Conservation (phyloP, 2,888 invertebrate species). For the Agriopis leucophaearia region DNA sequence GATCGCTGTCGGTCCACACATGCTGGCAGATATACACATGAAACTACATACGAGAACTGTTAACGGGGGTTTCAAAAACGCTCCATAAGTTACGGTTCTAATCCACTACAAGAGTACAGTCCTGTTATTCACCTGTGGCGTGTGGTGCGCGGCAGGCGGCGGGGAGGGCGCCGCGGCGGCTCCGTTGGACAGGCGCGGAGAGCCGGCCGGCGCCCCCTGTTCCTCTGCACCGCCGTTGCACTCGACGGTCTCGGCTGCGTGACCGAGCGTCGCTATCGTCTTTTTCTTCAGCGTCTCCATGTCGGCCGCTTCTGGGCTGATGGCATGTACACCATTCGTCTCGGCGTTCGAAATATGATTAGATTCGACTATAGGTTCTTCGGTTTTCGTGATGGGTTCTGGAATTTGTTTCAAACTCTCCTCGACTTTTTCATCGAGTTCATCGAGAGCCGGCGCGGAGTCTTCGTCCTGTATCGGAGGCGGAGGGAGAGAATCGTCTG, state of each 20-base stretch:
- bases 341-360: slow-evolving; percentile 50
- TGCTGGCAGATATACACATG: slow-evolving; percentile 79
- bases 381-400: slow-evolving; percentile 41
- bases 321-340: slow-evolving; percentile 44
- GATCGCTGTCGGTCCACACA: slow-evolving; percentile 75
- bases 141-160: slow-evolving; percentile 45
- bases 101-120: slow-evolving; percentile 78
- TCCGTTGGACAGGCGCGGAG: slow-evolving; percentile 31
- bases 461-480: slow-evolving; percentile 56
- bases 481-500: slow-evolving; percentile 62
- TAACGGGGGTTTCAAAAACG: slow-evolving; percentile 71
- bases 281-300: slow-evolving; percentile 61
- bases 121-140: slow-evolving; percentile 79
- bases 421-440: slow-evolving; percentile 46
- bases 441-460: slow-evolving; percentile 37
- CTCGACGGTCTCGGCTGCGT: slow-evolving; percentile 51
- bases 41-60: slow-evolving; percentile 76
- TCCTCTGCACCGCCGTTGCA: slow-evolving; percentile 61
- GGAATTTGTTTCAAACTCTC: slow-evolving; percentile 40
- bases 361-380: slow-evolving; percentile 38
- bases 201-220: slow-evolving; percentile 20
- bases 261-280: slow-evolving; percentile 52
- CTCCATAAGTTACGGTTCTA: slow-evolving; percentile 72
- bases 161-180: slow-evolving; percentile 42
- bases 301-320: slow-evolving; percentile 48